These are phyloP conservation scores for Microcebus jonahi DNA, from an alignment of 2,113 vertebrate genomes.

Conservation along the genomic window DNA sequence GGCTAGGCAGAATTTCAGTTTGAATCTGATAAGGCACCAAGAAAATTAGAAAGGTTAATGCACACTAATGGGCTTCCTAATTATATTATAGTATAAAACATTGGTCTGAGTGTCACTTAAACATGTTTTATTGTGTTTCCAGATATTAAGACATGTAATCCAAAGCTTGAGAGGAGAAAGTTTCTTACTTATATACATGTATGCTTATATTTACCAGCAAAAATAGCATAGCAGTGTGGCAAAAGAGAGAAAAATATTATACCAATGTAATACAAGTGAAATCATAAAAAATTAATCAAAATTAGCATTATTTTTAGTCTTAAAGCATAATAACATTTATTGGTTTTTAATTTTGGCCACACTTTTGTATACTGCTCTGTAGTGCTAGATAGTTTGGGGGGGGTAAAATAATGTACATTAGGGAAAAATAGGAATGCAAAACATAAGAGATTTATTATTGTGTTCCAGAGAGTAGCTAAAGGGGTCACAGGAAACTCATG, in stretches of 20 bases:
- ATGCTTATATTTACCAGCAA: neutral
- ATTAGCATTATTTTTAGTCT: neutral
- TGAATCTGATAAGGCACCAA: constrained; percentile 72
- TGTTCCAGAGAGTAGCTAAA: neutral
- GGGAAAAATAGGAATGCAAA: neutral
- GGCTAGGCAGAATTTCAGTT: constrained; percentile 79
- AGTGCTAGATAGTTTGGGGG: neutral
- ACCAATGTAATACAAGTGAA: neutral
- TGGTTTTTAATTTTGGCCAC: constrained; percentile 10
- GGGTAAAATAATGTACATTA: neutral
- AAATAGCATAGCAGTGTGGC: neutral
- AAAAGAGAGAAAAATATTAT: neutral
- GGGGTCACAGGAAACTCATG: neutral
- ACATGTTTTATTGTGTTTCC: constrained; percentile 67
- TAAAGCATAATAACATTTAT: neutral
- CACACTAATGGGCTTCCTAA: constrained; percentile 73
- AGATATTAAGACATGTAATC: constrained; percentile 55
- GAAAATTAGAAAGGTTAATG: constrained; percentile 79
- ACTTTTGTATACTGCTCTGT: neutral
- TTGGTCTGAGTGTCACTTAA: constrained; percentile 58
- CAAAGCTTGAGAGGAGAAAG: neutral
- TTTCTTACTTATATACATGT: constrained; percentile 21
- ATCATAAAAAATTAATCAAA: neutral
- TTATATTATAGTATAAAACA: constrained; percentile 67
- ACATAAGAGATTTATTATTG: neutral